phyloP scores from a whole-genome alignment of 2,797 vertebrate genomes.

The Leuciscus waleckii region DNA sequence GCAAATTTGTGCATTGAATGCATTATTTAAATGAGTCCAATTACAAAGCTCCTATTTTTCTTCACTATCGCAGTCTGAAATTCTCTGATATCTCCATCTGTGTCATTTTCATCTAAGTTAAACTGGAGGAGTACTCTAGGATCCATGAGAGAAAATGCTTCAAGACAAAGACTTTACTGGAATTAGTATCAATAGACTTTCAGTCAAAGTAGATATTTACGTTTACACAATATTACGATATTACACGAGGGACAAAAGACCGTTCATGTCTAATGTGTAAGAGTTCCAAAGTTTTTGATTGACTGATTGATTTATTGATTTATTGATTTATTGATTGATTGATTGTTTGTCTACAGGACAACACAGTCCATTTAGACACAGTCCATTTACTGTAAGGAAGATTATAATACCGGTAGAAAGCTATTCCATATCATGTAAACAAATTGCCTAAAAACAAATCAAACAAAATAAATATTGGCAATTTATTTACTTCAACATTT shows the following conservation, averaged over 20 bases:
- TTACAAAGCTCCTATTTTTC: constrained; percentile 52
- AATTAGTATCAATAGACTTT: not conserved
- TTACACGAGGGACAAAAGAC: not conserved
- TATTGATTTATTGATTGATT: no score
- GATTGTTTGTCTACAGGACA: not conserved
- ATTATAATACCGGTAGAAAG: not conserved
- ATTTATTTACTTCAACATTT: not conserved
- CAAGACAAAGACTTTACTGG: not conserved
- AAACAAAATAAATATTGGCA: not conserved
- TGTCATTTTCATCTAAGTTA: constrained; percentile 6
- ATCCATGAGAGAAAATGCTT: constrained; percentile 35
- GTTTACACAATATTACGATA: no score
- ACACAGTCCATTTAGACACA: not conserved
- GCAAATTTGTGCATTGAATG: constrained; percentile 65
- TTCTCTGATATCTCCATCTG: constrained; percentile 19
- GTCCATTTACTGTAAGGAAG: not conserved
- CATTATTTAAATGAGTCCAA: constrained; percentile 65
- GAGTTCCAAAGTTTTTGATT: not conserved
- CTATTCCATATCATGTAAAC: not conserved
- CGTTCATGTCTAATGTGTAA: not conserved
- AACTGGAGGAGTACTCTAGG: constrained; percentile 20
- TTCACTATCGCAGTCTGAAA: constrained; percentile 8
- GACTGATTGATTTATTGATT: no score
- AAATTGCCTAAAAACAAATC: not conserved
- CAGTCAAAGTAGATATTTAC: not conserved